Base-by-base conservation (phyloP, 2,113 vertebrate genomes). In the Passer domesticus region DNA sequence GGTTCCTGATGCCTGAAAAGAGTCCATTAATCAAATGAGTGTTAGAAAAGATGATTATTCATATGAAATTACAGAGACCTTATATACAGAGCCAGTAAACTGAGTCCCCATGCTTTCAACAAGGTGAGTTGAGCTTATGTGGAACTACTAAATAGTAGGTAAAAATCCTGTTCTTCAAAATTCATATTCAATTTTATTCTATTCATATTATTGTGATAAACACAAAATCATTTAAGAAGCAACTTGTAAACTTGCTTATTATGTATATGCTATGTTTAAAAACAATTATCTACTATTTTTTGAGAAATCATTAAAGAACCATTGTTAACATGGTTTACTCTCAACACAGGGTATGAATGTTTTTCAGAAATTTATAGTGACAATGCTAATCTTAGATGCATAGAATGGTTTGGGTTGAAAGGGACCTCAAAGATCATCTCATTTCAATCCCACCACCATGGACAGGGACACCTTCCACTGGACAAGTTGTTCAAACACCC, bases 131-230 rank as follows among this genome's bases (percentile, higher is more conserved):
- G 28, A 64, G 18, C 39, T 33, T 49, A 66, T 25, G 15, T 59
- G 27, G 56, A 70, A 88, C 21, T 31, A 33, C 11, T 47, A 56
- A 79, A 64, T 1, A 66, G 18, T 16, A 72, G 22, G 37, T 68
- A 15, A 94, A 85, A 88, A 68, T 47, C 5, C 12, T 23, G 19
- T 33, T 2, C n/a, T 70, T 67, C 75, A 82, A 78, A 83, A 43
- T 33, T 55, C 1, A 6, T 43, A 35, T 47, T 56, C 5, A 50
- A 43, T 63, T 73, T 73, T 37, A 27, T 63, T 55, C 0, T 0
- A 46, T 39, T 73, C 8, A 37, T 44, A 31, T 43, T 67, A 21
- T 37, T 44, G 10, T 28, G 13, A 46, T 63, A 70, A 62, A 53
- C 5, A 44, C 23, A 60, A 27, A 84, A 66, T 22, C 21, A 70